Base-by-base conservation (phyloP, 2,888 invertebrate genomes). In the Nomada ferruginata region DNA sequence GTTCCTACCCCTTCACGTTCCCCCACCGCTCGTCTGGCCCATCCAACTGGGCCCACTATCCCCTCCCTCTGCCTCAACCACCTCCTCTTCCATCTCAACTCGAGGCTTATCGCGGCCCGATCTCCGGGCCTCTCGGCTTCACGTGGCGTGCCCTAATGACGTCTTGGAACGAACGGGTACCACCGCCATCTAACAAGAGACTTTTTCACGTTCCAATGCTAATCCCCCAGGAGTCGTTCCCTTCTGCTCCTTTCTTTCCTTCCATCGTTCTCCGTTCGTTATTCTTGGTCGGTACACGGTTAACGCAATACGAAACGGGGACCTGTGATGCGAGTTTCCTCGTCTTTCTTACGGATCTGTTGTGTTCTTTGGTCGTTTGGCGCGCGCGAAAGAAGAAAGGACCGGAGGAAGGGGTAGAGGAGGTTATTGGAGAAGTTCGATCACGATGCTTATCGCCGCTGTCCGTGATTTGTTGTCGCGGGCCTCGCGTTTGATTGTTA, bases 61-160 rank as follows among this genome's bases (percentile, higher is more conserved):
- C 80, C 72, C 71, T 36, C 59, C 42, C 20, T 13, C 44, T 29
- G 18, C 26, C 68, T 29, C 20, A 60, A 29, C 47, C 70, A 70
- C 64, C 79, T 77, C 74, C 18, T 69, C 63, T 64, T 23, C 76
- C 76, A 65, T 61, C 79, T 75, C 65, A 61, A 72, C 66, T 65
- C 76, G 82, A 68, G 66, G 68, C 86, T 91, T 91, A 90, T 91
- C 91, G 88, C 81, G 80, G 84, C 85, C 87, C 88, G 90, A 91
- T 91, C 90, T 89, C 82, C 85, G 79, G 70, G 87, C 88, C 89
- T 87, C 87, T 88, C 86, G 89, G 89, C 92, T 92, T 93, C 92
- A 91, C 91, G 91, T 92, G 91, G 91, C 90, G 92, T 91, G 92
- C 92, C 89, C 92, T 93, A 93, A 93, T 92, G 93, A 93, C 92